Evolutionary conservation across 2,888 invertebrate genomes (phyloP), one percentile per base, ranked within the genome.

Genomic region (Drosophila subquinaria): DNA sequence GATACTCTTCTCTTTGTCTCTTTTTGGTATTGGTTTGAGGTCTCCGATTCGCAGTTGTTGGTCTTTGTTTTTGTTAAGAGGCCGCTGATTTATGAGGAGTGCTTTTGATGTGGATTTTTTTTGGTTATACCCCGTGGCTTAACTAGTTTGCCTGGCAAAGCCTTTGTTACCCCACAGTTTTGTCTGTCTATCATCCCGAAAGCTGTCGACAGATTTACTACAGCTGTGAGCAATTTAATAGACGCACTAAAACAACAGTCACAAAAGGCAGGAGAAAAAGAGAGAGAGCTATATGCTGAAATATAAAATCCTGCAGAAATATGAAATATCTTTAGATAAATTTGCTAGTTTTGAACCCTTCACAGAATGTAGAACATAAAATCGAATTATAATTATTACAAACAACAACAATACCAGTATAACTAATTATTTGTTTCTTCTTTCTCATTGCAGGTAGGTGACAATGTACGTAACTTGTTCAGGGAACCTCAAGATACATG

Each of bases 391-490:
- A 17, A 17, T 42, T 4, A 20, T 13, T 43, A 20, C 43, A 5
- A 47, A 23, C 9, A 27, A 27, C 6, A 27, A 47, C 5, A 27
- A 27, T 27, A 6, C 27, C 8, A 30, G 30, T 27, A 27, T 43
- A 4, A 23, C 23, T 36, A 59, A 59, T 42, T n/a, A 4, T 3
- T 15, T 40, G 13, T 27, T 4, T 59, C 9, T 56, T 23, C 60
- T 63, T 73, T 92, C 52, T 92, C 82, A 74, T 92, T 92, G 30
- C 92, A 92, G 92, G 92, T 92, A 92, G 90, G 92, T 92, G 92
- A 92, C 90, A 92, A 92, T 92, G 91, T 92, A 90, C 91, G 92
- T 91, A 79, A 82, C 67, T 73, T 56, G 57, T 72, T 65, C 45
- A 36, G 48, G 33, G 15, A n/a, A n/a, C 13, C 36, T n/a, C 36